Evolutionary conservation across 2,888 invertebrate species (phyloP).

Genomic region (Lasioglossum oenotherae): DNA sequence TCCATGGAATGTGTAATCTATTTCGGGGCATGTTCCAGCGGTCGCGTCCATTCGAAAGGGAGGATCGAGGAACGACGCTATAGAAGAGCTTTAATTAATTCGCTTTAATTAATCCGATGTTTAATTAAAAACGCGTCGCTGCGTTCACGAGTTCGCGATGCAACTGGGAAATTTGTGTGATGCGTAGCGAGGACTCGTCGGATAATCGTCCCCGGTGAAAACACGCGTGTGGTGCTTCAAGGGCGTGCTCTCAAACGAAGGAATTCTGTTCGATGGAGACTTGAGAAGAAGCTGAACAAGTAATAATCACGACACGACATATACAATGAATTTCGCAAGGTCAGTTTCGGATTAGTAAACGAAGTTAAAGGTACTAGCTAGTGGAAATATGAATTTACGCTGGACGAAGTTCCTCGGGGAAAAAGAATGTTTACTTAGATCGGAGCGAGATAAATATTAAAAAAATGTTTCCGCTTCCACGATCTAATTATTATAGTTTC

Average conservation of each 20-base stretch:
- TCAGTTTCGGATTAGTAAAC: background rate
- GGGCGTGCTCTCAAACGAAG: background rate
- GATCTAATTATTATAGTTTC: background rate
- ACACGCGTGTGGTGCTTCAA: background rate
- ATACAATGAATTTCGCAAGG: background rate
- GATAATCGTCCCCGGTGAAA: constrained; percentile 29
- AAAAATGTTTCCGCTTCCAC: background rate
- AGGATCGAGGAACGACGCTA: background rate
- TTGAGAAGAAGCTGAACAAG: background rate
- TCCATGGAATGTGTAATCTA: background rate
- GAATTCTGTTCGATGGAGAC: background rate
- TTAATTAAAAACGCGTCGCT: constrained; percentile 69
- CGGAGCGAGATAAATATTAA: background rate
- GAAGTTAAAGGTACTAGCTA: background rate
- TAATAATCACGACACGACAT: background rate
- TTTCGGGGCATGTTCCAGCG: background rate
- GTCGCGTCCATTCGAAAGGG: background rate
- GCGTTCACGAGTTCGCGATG: constrained; percentile 39
- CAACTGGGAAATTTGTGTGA: constrained; percentile 40
- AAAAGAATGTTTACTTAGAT: background rate
- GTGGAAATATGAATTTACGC: background rate
- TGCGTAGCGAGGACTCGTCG: constrained; percentile 44
- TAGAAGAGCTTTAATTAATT: constrained; percentile 59
- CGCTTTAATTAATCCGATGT: constrained; percentile 69
- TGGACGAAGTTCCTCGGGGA: background rate